Evolutionary conservation across 2,888 invertebrate genomes (phyloP), one percentile per base, ranked within the genome.

Genomic region (Macrosoma leucophasiata): DNA sequence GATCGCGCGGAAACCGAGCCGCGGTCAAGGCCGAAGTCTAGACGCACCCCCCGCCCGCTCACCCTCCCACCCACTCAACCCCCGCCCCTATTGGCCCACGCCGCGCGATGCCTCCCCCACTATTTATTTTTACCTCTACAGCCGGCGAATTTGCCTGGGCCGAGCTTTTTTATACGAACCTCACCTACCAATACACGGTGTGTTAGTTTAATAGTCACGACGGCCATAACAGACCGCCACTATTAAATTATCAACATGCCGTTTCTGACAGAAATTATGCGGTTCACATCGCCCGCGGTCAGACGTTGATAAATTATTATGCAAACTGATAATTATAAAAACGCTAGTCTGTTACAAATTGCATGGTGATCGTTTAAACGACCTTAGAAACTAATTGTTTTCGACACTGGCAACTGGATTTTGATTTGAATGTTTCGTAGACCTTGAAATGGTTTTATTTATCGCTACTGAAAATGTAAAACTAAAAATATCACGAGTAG

Each of bases 21-120:
- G 57, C 75, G 81, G 81, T 79, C 81, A 81, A 81, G 82, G 81
- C 81, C 78, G 62, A 41, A 49, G 79, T 79, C 79, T 79, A 79
- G 79, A 81, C 81, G 61, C 68, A 60, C 60, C 69, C 62, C 62
- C 62, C 52, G 53, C 50, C 46, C 51, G 38, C 54, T 44, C 51
- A 50, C 58, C 46, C 51, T 52, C 35, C 48, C 43, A 55, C 41
- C 34, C 42, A 14, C 13, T 14, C 25, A 12, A 17, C 25, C 29
- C 43, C 36, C 32, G 48, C 50, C 46, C 50, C 52, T 43, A 44
- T 39, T 46, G 37, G 38, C 33, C 33, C 38, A 50, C 52, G 50
- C 44, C 46, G 47, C 48, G 46, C 44, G 50, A 44, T 45, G 41
- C 46, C 54, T 43, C 48, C 55, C 57, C 48, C 53, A 55, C 64